These are phyloP conservation scores for Electrophaes corylata DNA, from an alignment of 2,888 invertebrate species.

Conservation along the genomic window DNA sequence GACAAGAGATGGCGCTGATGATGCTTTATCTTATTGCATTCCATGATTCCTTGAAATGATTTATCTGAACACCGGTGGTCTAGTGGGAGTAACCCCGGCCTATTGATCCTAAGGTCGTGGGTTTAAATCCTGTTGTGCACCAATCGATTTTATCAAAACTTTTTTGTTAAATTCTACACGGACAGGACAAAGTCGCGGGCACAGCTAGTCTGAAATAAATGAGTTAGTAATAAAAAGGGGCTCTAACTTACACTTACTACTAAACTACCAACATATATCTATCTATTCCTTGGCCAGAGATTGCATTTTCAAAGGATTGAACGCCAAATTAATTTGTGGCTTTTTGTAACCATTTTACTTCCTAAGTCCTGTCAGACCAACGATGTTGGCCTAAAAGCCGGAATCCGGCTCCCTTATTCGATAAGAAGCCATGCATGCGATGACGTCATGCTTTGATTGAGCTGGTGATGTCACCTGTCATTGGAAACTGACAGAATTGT, in stretches of 20 bases:
- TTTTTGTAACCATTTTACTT: conserved; percentile 6
- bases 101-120: too few species aligned
- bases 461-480: background rate
- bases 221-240: too few species aligned
- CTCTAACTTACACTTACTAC: too few species aligned
- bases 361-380: conserved; percentile 9
- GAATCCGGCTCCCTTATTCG: conserved; percentile 8
- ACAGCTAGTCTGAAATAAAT: too few species aligned
- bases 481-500: too few species aligned
- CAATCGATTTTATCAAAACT: too few species aligned
- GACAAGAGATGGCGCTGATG: background rate
- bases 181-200: too few species aligned
- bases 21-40: background rate
- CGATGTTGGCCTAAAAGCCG: conserved; percentile 16
- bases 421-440: background rate
- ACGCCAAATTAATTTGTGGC: background rate
- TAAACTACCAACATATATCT: too few species aligned
- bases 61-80: too few species aligned
- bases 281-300: background rate
- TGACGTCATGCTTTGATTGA: background rate
- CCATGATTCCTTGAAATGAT: background rate
- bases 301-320: background rate
- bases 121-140: too few species aligned
- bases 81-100: too few species aligned
- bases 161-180: too few species aligned